Base-by-base conservation (phyloP, 2,113 vertebrate genomes). In the Cinclus mexicanus region DNA sequence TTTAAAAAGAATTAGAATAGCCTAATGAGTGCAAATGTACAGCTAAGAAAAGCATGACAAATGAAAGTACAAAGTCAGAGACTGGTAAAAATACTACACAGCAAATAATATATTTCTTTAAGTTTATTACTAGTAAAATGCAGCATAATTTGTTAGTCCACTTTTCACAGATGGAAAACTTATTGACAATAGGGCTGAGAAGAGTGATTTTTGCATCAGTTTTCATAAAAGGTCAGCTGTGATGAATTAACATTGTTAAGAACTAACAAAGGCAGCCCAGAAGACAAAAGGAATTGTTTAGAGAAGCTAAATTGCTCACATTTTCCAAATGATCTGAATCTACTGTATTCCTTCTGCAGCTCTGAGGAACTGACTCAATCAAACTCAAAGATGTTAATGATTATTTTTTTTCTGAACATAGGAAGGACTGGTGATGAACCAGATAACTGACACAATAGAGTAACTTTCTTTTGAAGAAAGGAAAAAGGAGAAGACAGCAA, bases 181-280 rank as follows among this genome's bases (percentile, higher is more conserved):
- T 86, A 93, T 55, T 70, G 80, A 70, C 33, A 91, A 20, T 44
- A 70, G 83, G 52, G 24, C 64, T 74, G 35, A 61, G 15, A 94
- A 84, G 64, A 89, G 26, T 44, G 59, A 89, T 83, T 92, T 77
- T 86, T 86, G 33, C 76, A 86, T 57, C 35, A 70, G 6, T 86
- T 96, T 89, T 90, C 83, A 90, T 81, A 83, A 89, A 93, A 86
- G 71, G 64, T 93, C 90, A 90, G 17, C 52, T 74, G 52, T 89
- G 86, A 86, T 88, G 33, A 92, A 94, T 93, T 93, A 94, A 74
- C 10, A 1, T 50, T 65, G 42, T 63, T 83, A 93, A 83, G 52
- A 77, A 47, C 42, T 61, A 90, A 93, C 46, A 86, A 89, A 94
- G 59, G 57, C 82, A 7, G 13, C 47, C 56, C 56, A 71, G 52